Evolutionary conservation across 2,113 vertebrate genomes (phyloP).

Genomic region (Paramisgurnus dabryanus): DNA sequence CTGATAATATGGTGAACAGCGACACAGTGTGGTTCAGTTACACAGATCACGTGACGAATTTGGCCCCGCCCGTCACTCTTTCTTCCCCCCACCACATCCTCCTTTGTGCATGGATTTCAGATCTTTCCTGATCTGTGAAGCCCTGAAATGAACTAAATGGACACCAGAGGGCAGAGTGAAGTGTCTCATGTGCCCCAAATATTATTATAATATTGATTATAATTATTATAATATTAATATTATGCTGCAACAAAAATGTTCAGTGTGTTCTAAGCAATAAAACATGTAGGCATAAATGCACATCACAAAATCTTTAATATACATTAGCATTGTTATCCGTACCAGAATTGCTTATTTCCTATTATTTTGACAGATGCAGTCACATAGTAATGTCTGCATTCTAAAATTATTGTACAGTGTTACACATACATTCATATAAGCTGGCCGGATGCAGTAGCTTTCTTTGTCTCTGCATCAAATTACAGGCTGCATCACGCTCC

Average conservation of each 20-base stretch:
- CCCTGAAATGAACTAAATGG: not conserved
- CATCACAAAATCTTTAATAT: not conserved
- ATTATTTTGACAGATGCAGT: not conserved
- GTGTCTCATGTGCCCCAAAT: not conserved
- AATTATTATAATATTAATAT: too few relatives aligned
- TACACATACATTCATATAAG: not conserved
- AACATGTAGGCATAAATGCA: not conserved
- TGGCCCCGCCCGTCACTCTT: not conserved
- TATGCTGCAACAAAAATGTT: not conserved
- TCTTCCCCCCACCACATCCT: not conserved
- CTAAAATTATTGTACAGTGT: too few relatives aligned
- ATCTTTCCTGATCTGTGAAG: not conserved
- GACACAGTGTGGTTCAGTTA: conserved; percentile 64
- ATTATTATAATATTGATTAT: too few relatives aligned
- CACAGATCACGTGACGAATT: conserved; percentile 37
- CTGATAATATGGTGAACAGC: conserved; percentile 55
- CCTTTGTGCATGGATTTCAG: not conserved
- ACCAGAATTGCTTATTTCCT: not conserved
- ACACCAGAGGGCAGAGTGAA: conserved; percentile 39
- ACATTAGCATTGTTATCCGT: not conserved
- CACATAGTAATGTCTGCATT: not conserved
- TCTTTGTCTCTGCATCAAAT: conserved; percentile 40
- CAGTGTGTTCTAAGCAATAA: not conserved
- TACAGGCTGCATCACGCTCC: conserved; percentile 47
- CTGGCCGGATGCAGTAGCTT: not conserved